Evolutionary conservation across 1,140 invertebrate genomes (phyloP).

Genomic region (Diachasmimorpha longicaudata): DNA sequence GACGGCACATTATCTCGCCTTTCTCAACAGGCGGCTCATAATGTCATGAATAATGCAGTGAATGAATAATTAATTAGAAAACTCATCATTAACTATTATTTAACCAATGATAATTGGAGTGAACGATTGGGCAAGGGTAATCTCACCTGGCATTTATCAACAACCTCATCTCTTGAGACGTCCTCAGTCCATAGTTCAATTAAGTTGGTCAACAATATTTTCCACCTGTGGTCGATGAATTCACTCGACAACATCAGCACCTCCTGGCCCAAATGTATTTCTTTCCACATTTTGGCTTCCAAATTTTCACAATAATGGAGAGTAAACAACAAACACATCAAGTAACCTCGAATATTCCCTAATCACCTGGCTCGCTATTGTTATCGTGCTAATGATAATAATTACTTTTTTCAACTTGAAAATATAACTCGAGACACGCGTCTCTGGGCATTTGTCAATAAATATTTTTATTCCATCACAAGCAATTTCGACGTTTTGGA

Average conservation of each 20-base stretch:
- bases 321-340: not conserved
- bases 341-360: not conserved
- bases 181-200: slow-evolving; percentile 45
- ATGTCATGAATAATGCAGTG: no score
- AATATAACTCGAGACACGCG: no score
- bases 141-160: slow-evolving; percentile 45
- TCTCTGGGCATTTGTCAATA: no score
- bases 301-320: not conserved
- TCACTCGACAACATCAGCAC: slow-evolving; percentile 38
- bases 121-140: not conserved
- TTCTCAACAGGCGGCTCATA: no score
- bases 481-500: no score
- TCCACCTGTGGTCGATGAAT: slow-evolving; percentile 30
- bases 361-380: not conserved
- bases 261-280: slow-evolving; percentile 33
- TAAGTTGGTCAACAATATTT: slow-evolving; percentile 46
- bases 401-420: no score
- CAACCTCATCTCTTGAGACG: slow-evolving; percentile 37
- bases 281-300: slow-evolving; percentile 31
- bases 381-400: no score
- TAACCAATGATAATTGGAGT: no score
- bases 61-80: no score
- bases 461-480: no score
- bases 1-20: no score
- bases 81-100: no score